Percentiles rank a stretch among this genome's conserved stretches.
Conservation (phyloP, 2,797 vertebrate species). For the Lates japonicus region DNA sequence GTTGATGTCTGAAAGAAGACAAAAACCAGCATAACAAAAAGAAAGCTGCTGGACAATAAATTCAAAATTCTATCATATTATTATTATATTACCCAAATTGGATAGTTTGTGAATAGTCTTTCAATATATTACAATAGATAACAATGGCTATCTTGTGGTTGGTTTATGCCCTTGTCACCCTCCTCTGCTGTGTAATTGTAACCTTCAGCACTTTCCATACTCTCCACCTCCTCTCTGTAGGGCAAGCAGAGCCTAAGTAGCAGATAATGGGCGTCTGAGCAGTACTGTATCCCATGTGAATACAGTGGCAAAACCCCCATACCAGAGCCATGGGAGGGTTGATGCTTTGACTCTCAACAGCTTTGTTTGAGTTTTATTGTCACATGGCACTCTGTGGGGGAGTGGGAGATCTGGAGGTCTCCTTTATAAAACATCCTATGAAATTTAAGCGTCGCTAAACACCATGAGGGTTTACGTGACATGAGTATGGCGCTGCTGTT, state of each 20-base stretch:
- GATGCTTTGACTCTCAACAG: constrained; percentile 7
- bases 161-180: constrained; percentile 61
- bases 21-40: constrained; percentile 75
- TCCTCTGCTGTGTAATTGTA: constrained; percentile 63
- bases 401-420: background rate
- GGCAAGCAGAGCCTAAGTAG: constrained; percentile 71
- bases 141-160: constrained; percentile 92
- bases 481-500: constrained; percentile 23
- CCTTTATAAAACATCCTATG: constrained; percentile 14
- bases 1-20: constrained; percentile 67
- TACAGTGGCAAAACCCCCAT: constrained; percentile 56
- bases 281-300: constrained; percentile 71
- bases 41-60: constrained; percentile 86
- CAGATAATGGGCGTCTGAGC: constrained; percentile 66
- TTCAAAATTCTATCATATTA: constrained; percentile 44
- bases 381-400: background rate
- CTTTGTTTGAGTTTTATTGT: constrained; percentile 24
- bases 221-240: constrained; percentile 3
- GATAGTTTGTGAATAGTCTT: constrained; percentile 89
- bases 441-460: background rate
- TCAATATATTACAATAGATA: constrained; percentile 87
- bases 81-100: constrained; percentile 85
- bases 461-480: constrained; percentile 10
- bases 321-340: constrained; percentile 80
- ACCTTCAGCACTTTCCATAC: background rate